Base-by-base conservation (phyloP, 2,888 invertebrate species). In the Lordiphosa fenestrarum region DNA sequence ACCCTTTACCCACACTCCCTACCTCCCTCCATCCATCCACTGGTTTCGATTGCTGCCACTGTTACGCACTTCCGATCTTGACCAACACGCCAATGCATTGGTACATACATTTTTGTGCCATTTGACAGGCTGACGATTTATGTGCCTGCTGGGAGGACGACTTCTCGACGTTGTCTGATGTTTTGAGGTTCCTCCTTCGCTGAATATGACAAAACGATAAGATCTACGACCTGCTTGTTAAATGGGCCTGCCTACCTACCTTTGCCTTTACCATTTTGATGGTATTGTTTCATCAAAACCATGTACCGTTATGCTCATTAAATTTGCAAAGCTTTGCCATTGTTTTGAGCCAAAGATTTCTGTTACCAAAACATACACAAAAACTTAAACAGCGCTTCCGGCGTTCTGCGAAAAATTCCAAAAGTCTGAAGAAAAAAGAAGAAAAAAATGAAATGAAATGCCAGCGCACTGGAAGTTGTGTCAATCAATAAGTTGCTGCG, bases 401-500 rank as follows among this genome's bases (percentile, higher is more conserved):
- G 80, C 83, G 71, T 78, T 78, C 82, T 63, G 71, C 80, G 83
- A 81, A 81, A 84, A 82, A 75, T 65, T 60, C 62, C 39, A 52
- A 53, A 30, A 57, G 51, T 53, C 38, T 53, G 61, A 7, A n/a
- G 12, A 19, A 49, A 35, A 33, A 12, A 21, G 44, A 12, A 15
- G 15, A 2, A 15, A 15, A 44, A 52, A 63, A 40, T 57, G 41
- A 63, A 63, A 63, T 65, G 57, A 63, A 66, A 67, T 67, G 58
- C 59, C 59, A 75, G 57, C 68, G 71, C 69, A 66, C 42, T 81
- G 75, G 80, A 84, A 86, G 77, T 80, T 86, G 82, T 87, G 87
- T 87, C 88, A 87, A 88, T 87, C 88, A 87, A 87, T 87, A 87
- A 85, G 81, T 77, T 78, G 72, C 71, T 61, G 55, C 64, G 62